phyloP scores from a whole-genome alignment of 1,140 invertebrate species.

The Drosophila pseudoobscura region DNA sequence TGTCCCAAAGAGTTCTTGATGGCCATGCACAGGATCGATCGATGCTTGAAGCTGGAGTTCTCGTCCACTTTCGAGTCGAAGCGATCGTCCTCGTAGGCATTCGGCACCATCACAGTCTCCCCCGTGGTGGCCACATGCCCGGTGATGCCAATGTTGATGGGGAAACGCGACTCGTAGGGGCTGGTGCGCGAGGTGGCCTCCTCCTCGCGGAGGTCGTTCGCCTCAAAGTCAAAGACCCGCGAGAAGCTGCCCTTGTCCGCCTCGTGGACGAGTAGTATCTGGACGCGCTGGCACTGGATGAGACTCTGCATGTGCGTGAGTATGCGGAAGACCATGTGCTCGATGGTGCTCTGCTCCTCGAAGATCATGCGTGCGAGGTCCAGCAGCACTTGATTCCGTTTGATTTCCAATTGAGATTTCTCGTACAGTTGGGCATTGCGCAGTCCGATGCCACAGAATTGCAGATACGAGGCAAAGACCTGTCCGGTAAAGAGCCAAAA shows the following conservation, averaged over 20 bases:
- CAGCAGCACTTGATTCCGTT: slow-evolving; percentile 96
- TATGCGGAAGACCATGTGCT: slow-evolving; percentile 97
- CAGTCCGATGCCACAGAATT: slow-evolving; percentile 97
- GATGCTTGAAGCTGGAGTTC: slow-evolving; percentile 90
- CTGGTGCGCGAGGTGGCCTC: slow-evolving; percentile 91
- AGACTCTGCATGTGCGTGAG: slow-evolving; percentile 96
- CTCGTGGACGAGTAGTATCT: slow-evolving; percentile 95
- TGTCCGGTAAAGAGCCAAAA: slow-evolving; percentile 6
- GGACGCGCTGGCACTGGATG: slow-evolving; percentile 96
- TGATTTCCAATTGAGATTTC: slow-evolving; percentile 96
- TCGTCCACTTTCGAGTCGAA: slow-evolving; percentile 95
- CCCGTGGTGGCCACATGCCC: slow-evolving; percentile 98
- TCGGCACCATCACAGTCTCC: slow-evolving; percentile 94
- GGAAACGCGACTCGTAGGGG: slow-evolving; percentile 96
- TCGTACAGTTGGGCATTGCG: slow-evolving; percentile 97
- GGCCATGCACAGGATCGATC: slow-evolving; percentile 95
- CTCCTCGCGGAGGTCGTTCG: slow-evolving; percentile 89
- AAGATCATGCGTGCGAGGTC: slow-evolving; percentile 98
- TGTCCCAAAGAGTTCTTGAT: slow-evolving; percentile 94
- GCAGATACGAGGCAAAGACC: slow-evolving; percentile 95
- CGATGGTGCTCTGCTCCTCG: slow-evolving; percentile 98
- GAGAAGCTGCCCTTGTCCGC: slow-evolving; percentile 95
- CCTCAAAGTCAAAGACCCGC: slow-evolving; percentile 95
- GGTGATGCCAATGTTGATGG: slow-evolving; percentile 98
- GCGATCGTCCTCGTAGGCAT: slow-evolving; percentile 95